Evolutionary conservation across 2,113 vertebrate species (phyloP), one percentile per base, ranked within the genome.

Genomic region (Trematocara zebra): DNA sequence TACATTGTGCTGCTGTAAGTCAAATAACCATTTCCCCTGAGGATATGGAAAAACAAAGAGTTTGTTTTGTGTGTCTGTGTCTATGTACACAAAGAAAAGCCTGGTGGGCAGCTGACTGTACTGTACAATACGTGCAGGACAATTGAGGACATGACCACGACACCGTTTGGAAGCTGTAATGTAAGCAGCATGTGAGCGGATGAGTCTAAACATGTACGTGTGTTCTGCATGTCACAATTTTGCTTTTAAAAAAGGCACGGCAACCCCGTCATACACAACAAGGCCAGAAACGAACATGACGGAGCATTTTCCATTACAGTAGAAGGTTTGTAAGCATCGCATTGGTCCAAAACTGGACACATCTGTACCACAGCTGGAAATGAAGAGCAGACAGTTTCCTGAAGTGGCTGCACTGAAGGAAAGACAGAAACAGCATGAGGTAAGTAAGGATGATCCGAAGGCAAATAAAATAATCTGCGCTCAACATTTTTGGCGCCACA

Each of bases 21-120:
- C 87, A 93, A 92, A 92, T 85, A 93, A 93, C 87, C 81, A 3
- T 82, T 54, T 44, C 83, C 84, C 79, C 52, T 1, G 85, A 89
- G 85, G 56, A 86, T 51, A 56, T 6, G 76, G 84, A 53, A 14
- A 11, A 11, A 82, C 82, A 85, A 80, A 53, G 78, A 26, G 69
- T 67, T 74, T 85, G n/a, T 56, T 80, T 53, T 20, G 87, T 80
- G 53, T 83, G 37, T 61, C 42, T 23, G 2, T 23, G 56, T 69
- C 7, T 74, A 5, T 31, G 53, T 12, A 88, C 85, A 90, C 88
- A 15, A 80, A 87, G 76, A 79, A 84, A 74, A 88, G 83, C 14
- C 20, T 37, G 44, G 84, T 52, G 31, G 52, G 74, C 28, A 83
- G 85, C 42, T 57, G 85, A 64, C 87, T 40, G 54, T 7, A 76